Conservation (phyloP, 2,113 vertebrate genomes). For the Trichomycterus rosablanca region DNA sequence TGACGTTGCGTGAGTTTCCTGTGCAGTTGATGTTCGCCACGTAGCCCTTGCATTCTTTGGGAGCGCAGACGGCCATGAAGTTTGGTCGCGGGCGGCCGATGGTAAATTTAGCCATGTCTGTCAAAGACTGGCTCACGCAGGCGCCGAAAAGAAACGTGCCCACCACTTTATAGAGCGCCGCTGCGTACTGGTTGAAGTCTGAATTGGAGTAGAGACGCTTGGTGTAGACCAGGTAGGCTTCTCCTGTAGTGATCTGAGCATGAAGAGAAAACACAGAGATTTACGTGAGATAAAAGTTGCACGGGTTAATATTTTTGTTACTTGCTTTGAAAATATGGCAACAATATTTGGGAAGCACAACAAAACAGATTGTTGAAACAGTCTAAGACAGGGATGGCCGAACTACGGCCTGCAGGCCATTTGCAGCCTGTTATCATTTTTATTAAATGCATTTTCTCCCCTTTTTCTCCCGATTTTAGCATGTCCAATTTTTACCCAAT, state of each 20-base stretch:
- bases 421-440: too few species aligned
- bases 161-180: conserved; percentile 84
- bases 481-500: too few species aligned
- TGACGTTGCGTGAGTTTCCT: conserved; percentile 67
- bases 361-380: too few species aligned
- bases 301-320: too few species aligned
- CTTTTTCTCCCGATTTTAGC: too few species aligned
- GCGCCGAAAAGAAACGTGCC: conserved; percentile 82
- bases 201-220: conserved; percentile 84
- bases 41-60: conserved; percentile 77
- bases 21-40: conserved; percentile 74
- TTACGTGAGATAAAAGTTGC: too few species aligned
- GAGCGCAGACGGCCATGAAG: conserved; percentile 85
- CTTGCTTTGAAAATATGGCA: too few species aligned
- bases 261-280: background rate
- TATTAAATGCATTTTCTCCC: too few species aligned
- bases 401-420: too few species aligned
- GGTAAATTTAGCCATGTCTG: conserved; percentile 90
- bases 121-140: conserved; percentile 80
- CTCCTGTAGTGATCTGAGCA: conserved; percentile 76
- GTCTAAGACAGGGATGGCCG: too few species aligned
- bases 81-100: conserved; percentile 86
- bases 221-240: conserved; percentile 85
- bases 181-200: conserved; percentile 84
- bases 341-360: too few species aligned